These are phyloP conservation scores for Oryzias dopingdopingensis DNA, from an alignment of 2,797 vertebrate genomes.

Conservation along the genomic window DNA sequence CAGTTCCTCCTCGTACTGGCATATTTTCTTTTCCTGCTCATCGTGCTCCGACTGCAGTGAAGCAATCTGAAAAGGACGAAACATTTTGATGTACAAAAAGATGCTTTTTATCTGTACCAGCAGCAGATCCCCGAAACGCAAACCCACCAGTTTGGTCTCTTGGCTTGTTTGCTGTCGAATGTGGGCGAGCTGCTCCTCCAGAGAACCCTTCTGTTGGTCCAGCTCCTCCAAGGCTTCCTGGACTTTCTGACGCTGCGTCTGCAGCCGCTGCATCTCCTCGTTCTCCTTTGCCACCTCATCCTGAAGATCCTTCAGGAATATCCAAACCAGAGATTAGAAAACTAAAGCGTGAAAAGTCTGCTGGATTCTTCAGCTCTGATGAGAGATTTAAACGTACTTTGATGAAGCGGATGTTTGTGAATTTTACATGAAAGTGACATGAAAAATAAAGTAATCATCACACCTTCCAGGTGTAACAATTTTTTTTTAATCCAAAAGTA, in stretches of 20 bases:
- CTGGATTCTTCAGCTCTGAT: no score
- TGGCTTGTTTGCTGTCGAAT: constrained; percentile 89
- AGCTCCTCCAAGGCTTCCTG: constrained; percentile 90
- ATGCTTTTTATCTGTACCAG: background rate
- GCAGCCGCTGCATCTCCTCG: constrained; percentile 85
- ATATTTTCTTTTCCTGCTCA: constrained; percentile 91
- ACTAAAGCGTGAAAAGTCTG: background rate
- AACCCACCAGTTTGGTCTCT: constrained; percentile 86
- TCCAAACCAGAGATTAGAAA: background rate
- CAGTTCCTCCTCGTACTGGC: constrained; percentile 89
- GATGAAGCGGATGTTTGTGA: no score
- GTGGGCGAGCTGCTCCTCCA: constrained; percentile 89
- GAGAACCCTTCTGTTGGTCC: constrained; percentile 88
- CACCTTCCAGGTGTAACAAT: no score
- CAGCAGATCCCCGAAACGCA: background rate
- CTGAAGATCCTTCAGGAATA: constrained; percentile 85
- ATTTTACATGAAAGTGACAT: no score
- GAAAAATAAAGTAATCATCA: no score
- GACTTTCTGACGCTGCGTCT: constrained; percentile 89
- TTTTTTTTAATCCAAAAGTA: no score
- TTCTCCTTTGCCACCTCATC: constrained; percentile 90
- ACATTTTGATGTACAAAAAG: background rate
- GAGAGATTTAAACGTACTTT: no score
- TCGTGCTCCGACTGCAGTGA: constrained; percentile 88
- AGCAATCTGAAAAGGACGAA: constrained; percentile 80